Conservation (phyloP, 2,113 vertebrate genomes). For the Donacobius atricapilla region DNA sequence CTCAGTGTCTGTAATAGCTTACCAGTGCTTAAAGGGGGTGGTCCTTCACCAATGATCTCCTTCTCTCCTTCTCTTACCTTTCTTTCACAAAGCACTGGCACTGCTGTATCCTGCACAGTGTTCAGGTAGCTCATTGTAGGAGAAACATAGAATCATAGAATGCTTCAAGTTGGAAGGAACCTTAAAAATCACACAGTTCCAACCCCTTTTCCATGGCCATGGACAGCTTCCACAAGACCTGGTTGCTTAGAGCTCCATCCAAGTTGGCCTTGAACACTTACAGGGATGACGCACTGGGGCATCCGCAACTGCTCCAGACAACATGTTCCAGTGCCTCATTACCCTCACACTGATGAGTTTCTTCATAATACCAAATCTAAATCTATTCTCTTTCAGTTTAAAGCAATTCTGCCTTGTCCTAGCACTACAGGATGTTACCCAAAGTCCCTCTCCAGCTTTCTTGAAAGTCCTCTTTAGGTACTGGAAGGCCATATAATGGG, state of each 20-base stretch:
- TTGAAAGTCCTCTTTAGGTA: background rate
- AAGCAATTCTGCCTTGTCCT: background rate
- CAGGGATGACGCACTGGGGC: too few species aligned
- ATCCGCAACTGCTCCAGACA: background rate
- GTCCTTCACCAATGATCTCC: background rate
- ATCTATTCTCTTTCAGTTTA: background rate
- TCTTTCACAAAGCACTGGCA: background rate
- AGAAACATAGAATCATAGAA: background rate
- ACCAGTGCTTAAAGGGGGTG: background rate
- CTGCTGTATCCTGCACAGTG: background rate
- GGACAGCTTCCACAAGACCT: background rate
- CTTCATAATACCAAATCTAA: background rate
- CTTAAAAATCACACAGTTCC: background rate
- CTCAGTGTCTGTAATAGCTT: background rate
- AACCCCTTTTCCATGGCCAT: background rate
- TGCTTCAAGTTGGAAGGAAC: background rate
- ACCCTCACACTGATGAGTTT: background rate
- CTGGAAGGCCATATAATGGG: background rate
- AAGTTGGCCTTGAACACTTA: background rate
- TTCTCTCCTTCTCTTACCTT: background rate
- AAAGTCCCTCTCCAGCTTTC: background rate
- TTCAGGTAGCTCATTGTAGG: rapidly evolving
- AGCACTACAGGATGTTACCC: background rate
- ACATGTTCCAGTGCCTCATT: background rate
- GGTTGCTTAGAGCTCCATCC: background rate